Base-by-base conservation (phyloP, 2,888 invertebrate genomes). In the Perithous albicinctus region DNA sequence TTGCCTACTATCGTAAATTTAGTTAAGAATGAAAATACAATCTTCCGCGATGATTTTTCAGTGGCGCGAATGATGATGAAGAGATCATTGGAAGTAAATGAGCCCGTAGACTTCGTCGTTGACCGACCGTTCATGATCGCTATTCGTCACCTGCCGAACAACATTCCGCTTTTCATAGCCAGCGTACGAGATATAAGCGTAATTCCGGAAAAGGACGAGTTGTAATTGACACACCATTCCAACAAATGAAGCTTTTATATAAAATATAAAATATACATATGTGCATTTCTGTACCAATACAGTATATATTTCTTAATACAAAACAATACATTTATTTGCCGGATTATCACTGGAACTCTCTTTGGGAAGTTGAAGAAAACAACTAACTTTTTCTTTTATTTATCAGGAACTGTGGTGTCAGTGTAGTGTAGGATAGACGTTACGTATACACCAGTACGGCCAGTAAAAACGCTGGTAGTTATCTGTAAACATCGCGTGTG, bases 111-210 rank as follows among this genome's bases (percentile, higher is more conserved):
- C 43, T 93, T 93, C 80, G 64, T 86, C n/a, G 91, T 92, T 10
- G 89, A 93, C 86, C 92, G 90, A 83, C 93, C 93, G 23, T 93
- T 93, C 79, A 86, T 93, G 85, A 90, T 93, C 80, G 74, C 86
- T 2, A 89, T 93, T 78, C 85, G 88, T 73, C 87, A 92, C 72
- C 89, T 89, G 76, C 84, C 88, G 15, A 88, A 83, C 73, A 86
- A 87, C 8, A 83, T 90, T 78, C 89, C 91, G 43, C 77, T 92
- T n/a, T 92, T 92, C 78, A 64, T 90, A 29, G 90, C 92, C 61
- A 90, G 88, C 59, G 86, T 92, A 10, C 85, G 85, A 56, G 87
- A 91, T 63, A 85, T 92, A 76, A 77, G 80, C 26, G 61, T 69
- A 32, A 18, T 35, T 35, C 69, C 56, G 2, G 70, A 80, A 43